Conservation (phyloP, 1,140 invertebrate species). For the Dermatophagoides farinae region DNA sequence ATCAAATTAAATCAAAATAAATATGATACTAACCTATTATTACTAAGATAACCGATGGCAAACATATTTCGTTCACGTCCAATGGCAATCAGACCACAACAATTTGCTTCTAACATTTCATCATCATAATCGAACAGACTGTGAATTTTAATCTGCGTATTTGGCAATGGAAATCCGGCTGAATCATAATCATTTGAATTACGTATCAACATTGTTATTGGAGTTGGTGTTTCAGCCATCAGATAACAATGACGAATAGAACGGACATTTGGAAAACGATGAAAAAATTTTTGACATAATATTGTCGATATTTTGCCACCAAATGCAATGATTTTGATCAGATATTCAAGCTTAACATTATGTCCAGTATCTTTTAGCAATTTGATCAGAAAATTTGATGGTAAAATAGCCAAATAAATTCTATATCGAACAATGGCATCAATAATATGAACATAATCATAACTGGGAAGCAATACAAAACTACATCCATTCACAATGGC, state of each 20-base stretch:
- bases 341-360: neutral
- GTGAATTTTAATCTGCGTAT: neutral
- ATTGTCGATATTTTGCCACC: neutral
- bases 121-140: neutral
- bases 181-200: constrained; percentile 7
- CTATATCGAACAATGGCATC: neutral
- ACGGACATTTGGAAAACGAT: neutral
- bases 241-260: constrained; percentile 1
- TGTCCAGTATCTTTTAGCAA: neutral
- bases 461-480: neutral
- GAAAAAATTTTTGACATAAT: neutral
- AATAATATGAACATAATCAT: neutral
- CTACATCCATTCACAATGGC: neutral
- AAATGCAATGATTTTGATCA: neutral
- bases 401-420: neutral
- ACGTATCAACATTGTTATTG: constrained; percentile 1
- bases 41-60: constrained; percentile 1
- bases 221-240: neutral
- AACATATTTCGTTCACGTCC: neutral
- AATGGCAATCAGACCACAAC: neutral
- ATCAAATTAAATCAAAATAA: neutral
- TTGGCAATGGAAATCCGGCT: neutral
- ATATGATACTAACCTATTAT: neutral
- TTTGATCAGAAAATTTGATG: neutral
- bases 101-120: neutral